Evolutionary conservation across 2,888 invertebrate genomes (phyloP).

Genomic region (Euclidia mi): DNA sequence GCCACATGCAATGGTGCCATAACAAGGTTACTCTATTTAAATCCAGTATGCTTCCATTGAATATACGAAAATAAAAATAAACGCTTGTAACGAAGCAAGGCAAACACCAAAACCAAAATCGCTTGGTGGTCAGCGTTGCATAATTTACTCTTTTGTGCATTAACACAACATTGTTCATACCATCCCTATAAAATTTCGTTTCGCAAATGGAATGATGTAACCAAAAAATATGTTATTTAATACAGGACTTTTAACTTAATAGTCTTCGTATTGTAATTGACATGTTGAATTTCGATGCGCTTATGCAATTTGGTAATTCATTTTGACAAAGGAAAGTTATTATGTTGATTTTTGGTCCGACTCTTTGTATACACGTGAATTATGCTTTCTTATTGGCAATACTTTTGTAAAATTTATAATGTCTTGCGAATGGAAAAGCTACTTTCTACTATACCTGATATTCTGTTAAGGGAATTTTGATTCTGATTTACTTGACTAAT

Average conservation of each 20-base stretch:
- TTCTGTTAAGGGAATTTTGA: no score
- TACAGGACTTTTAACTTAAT: slow-evolving; percentile 2
- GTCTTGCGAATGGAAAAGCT: no score
- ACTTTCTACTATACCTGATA: no score
- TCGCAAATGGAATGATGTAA: slow-evolving; percentile 40
- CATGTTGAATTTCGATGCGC: no score
- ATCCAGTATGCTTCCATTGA: slow-evolving; percentile 10
- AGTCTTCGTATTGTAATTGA: no score
- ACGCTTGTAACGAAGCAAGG: slow-evolving; percentile 34
- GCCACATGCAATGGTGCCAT: not conserved
- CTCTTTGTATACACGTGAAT: no score
- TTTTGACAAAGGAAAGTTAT: no score
- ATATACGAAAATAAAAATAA: slow-evolving; percentile 28
- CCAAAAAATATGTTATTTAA: slow-evolving; percentile 48
- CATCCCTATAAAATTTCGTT: slow-evolving; percentile 3
- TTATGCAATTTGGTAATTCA: no score
- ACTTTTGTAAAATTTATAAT: no score
- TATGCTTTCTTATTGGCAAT: no score
- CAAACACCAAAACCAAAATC: slow-evolving; percentile 46
- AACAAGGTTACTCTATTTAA: slow-evolving; percentile 7
- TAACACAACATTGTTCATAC: slow-evolving; percentile 49
- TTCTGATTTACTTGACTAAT: no score
- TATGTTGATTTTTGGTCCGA: no score
- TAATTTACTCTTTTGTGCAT: slow-evolving; percentile 57
- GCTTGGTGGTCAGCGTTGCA: slow-evolving; percentile 44